Conservation (phyloP, 2,888 invertebrate genomes). For the Villa cingulata region DNA sequence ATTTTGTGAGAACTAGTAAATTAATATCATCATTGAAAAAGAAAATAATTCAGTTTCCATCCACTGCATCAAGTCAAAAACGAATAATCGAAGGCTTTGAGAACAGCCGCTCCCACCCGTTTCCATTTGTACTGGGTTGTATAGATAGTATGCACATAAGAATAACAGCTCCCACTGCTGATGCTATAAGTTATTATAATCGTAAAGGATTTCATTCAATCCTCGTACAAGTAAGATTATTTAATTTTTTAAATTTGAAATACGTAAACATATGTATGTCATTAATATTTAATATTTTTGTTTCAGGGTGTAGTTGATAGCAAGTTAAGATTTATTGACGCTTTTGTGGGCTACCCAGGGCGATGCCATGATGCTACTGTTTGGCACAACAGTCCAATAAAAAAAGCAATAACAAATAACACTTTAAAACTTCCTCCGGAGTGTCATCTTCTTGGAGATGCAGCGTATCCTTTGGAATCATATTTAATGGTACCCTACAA, state of each 20-base stretch:
- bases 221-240: not conserved
- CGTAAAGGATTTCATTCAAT: not conserved
- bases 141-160: constrained; percentile 2
- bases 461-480: not conserved
- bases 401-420: not conserved
- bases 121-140: constrained; percentile 2
- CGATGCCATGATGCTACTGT: not conserved
- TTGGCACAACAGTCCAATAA: not conserved
- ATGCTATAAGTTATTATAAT: not conserved
- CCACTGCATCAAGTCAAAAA: not conserved
- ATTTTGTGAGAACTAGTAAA: too few relatives aligned
- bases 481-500: not conserved
- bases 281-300: not conserved
- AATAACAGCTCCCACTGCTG: not conserved
- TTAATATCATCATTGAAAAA: too few relatives aligned
- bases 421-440: not conserved
- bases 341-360: not conserved
- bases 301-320: not conserved
- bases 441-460: not conserved
- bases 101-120: not conserved
- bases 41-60: not conserved
- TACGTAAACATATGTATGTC: not conserved
- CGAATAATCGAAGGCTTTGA: constrained; percentile 2
- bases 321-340: not conserved
- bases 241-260: not conserved